Base-by-base conservation (phyloP, 2,797 vertebrate species). In the Heliangelus exortis region DNA sequence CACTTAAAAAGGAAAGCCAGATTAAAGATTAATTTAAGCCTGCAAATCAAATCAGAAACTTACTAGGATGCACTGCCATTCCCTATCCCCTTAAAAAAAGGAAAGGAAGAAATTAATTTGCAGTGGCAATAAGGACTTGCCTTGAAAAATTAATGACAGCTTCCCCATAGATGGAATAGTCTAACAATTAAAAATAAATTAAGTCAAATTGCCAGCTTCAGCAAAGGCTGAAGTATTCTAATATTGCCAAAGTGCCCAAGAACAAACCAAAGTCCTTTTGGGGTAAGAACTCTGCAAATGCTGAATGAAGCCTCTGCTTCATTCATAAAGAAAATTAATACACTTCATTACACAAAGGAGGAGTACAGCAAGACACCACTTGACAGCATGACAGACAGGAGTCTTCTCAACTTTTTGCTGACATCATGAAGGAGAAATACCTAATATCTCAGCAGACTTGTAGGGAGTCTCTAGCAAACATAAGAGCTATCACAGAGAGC, bases 321-420 rank as follows among this genome's bases (percentile, higher is more conserved):
- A n/a, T n/a, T n/a, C n/a, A n/a, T n/a, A n/a, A 96, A 95, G 77
- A 82, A 93, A 92, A 84, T 7, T 5, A 80, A 71, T 36, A 59
- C 0, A 2, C 25, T 74, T 91, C 71, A 65, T n/a, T 33, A 50
- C 63, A 59, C 34, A 74, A 39, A 82, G 47, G 51, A 93, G 57
- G 22, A 87, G 53, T 51, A 77, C 25, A 76, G 80, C 18, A 93
- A 55, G 67, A 82, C 41, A 87, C 81, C 25, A 45, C 63, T 73
- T 55, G 69, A 65, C 25, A 82, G 51, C 55, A 51, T 58, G 71
- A 87, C 62, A 85, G 73, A 67, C 54, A 90, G 51, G 14, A 39
- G 33, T 53, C 55, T 76, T 78, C 79, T 77, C 34, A 93, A 81
- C 69, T 58, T 84, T 48, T 66, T 86, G 31, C 20, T 48, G 62